Conservation (phyloP, 1,140 invertebrate genomes). For the Bombus picipes region DNA sequence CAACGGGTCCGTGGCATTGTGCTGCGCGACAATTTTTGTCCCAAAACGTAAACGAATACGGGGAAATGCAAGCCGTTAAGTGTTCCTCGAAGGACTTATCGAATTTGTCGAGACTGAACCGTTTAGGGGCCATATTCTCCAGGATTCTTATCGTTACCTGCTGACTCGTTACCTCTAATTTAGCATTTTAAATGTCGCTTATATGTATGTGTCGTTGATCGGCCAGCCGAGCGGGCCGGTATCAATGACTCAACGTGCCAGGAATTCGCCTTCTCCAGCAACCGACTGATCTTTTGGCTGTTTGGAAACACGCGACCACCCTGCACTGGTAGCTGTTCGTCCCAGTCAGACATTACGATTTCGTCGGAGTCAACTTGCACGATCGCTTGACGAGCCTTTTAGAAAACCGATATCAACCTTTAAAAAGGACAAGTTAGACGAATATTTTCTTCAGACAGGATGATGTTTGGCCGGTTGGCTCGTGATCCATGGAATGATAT, state of each 20-base stretch:
- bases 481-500: not conserved
- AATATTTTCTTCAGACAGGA: not conserved
- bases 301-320: constrained; percentile 31
- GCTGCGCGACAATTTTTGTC: not conserved
- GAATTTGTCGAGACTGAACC: constrained; percentile 44
- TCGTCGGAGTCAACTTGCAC: not conserved
- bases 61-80: constrained; percentile 35
- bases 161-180: constrained; percentile 65
- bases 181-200: constrained; percentile 60
- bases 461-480: not conserved
- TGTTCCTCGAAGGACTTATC: constrained; percentile 61
- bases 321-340: constrained; percentile 13
- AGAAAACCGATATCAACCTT: constrained; percentile 22
- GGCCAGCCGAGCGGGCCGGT: constrained; percentile 9
- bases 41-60: constrained; percentile 9
- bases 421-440: not conserved
- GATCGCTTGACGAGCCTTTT: constrained; percentile 17
- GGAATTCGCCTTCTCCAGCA: constrained; percentile 50
- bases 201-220: constrained; percentile 20
- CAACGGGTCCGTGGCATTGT: not conserved
- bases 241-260: constrained; percentile 65
- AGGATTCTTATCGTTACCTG: constrained; percentile 61
- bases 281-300: constrained; percentile 39
- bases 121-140: constrained; percentile 61
- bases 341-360: constrained; percentile 18